Conservation (phyloP, 2,797 vertebrate species). For the Smutsia temminckii region DNA sequence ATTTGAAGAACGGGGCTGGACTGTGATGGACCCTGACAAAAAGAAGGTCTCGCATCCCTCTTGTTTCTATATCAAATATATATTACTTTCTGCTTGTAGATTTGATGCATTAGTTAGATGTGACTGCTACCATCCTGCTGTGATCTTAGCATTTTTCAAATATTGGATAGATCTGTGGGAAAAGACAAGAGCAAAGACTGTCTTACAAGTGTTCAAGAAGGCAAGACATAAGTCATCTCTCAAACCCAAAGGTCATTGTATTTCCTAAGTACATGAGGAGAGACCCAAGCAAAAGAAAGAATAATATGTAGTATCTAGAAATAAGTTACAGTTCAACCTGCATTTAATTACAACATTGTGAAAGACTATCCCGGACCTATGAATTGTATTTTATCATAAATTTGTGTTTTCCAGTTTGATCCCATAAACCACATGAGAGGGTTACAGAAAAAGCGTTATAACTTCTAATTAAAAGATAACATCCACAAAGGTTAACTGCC, state of each 20-base stretch:
- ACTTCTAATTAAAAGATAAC: not conserved
- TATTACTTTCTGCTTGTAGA: not conserved
- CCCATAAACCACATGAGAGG: not conserved
- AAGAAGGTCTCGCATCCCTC: not conserved
- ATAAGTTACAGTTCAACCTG: not conserved
- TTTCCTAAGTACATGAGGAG: not conserved
- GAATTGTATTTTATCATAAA: not conserved
- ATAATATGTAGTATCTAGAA: not conserved
- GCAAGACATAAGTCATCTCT: not conserved
- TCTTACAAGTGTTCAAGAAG: not conserved
- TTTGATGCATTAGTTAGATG: not conserved
- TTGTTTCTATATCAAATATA: not conserved
- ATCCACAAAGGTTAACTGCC: not conserved
- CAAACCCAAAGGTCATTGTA: not conserved
- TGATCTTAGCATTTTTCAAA: not conserved
- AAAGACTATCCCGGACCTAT: not conserved
- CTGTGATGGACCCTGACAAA: not conserved
- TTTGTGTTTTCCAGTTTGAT: not conserved
- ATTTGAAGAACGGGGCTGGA: not conserved
- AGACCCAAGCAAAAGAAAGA: not conserved
- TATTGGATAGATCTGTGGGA: not conserved
- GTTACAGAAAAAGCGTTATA: not conserved
- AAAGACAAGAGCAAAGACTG: not conserved
- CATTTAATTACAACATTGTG: not conserved
- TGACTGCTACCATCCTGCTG: not conserved